Conservation (phyloP, 2,797 vertebrate genomes). For the Amblyraja radiata region DNA sequence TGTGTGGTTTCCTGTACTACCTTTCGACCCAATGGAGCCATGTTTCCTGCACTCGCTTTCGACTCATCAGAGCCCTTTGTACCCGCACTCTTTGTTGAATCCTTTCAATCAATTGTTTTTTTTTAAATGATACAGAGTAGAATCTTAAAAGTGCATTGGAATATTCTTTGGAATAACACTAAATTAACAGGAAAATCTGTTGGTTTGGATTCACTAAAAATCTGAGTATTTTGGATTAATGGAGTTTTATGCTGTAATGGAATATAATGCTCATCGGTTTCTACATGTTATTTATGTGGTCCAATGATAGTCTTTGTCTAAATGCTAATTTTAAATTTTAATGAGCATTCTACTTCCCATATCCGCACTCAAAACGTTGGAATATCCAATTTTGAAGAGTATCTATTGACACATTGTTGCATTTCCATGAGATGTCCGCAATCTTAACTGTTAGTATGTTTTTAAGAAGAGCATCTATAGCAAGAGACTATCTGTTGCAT, state of each 20-base stretch:
- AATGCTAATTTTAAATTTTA: not conserved
- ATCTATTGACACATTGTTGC: not conserved
- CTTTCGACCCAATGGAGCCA: no score
- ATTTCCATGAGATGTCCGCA: not conserved
- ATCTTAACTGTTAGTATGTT: not conserved
- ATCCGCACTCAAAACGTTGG: not conserved
- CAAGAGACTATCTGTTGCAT: not conserved
- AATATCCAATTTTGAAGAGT: not conserved
- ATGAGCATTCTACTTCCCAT: not conserved
- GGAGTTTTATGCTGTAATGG: not conserved
- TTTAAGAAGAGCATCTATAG: not conserved
- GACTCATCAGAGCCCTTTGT: no score
- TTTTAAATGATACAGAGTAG: no score
- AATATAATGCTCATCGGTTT: not conserved
- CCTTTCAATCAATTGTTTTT: no score
- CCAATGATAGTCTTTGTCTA: not conserved
- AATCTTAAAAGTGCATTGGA: no score
- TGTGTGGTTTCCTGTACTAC: no score
- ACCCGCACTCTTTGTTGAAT: no score
- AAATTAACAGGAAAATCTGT: no score
- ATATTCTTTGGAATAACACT: no score
- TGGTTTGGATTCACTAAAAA: no score
- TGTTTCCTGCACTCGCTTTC: no score
- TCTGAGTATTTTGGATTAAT: no score
- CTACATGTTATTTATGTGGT: not conserved